Base-by-base conservation (phyloP, 2,113 vertebrate species). In the Podarcis cretensis region DNA sequence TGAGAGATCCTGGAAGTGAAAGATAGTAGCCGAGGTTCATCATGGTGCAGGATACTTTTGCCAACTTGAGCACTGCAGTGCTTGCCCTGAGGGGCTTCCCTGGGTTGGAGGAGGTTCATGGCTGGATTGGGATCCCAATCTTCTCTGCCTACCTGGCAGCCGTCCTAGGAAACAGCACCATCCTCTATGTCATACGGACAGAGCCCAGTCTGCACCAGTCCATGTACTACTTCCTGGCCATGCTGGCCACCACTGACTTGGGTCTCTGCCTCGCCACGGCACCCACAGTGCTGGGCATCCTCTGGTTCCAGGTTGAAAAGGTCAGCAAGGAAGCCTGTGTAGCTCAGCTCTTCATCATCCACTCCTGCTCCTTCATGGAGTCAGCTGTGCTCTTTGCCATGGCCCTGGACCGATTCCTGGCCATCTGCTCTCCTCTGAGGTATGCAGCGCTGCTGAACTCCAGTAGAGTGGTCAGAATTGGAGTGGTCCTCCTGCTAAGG, bases 201-300 rank as follows among this genome's bases (percentile, higher is more conserved):
- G 66, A 84, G 40, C 82, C 82, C 1, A 12, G 82, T 25, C 20
- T 84, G 66, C 66, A 84, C 20, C 66, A 12, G 82, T 66, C 82
- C 66, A 84, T 84, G 82, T 84, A 84, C 9, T 69, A 84, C 16
- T 83, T 83, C 66, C 43, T 83, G 82, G 66, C 82, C 66, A 71
- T 83, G 82, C 66, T 84, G 82, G 82, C 82, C 10, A 48, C 68
- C 66, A 73, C 82, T 30, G 82, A 84, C 68, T 10, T 48, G 82
- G 40, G 82, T 16, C 82, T 84, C 82, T 84, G 82, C 21, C 37
- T 54, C 23, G 5, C 20, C 82, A 84, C 82, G 7, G 30, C 48
- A 6, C 82, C 82, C 66, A 84, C 82, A 13, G 82, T 84, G 37
- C 40, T 84, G 40, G 82, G 82, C 0, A 40, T 73, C 82, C 82